phyloP scores from a whole-genome alignment of 1,140 invertebrate genomes.

The Macrotrachela quadricornifera region DNA sequence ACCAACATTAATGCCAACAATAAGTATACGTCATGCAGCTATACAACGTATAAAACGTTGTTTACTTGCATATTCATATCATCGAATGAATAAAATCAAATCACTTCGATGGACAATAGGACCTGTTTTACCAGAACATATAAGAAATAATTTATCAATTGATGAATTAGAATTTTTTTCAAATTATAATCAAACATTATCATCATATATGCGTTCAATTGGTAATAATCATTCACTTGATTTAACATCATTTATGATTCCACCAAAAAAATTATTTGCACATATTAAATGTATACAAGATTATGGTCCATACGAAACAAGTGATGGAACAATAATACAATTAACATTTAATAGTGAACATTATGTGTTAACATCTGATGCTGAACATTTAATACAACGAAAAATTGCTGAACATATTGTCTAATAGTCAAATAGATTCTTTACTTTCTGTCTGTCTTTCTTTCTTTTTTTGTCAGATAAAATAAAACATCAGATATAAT shows the following conservation, averaged over 20 bases:
- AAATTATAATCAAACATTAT: conserved; percentile 35
- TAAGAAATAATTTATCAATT: not conserved
- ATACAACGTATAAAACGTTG: conserved; percentile 70
- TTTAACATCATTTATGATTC: conserved; percentile 61
- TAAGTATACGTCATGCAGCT: conserved; percentile 58
- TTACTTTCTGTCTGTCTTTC: no score
- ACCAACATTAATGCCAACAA: conserved; percentile 32
- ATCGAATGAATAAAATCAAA: conserved; percentile 52
- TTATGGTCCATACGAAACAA: conserved; percentile 76
- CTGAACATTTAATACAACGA: conserved; percentile 71
- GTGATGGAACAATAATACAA: conserved; percentile 64
- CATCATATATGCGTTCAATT: conserved; percentile 59
- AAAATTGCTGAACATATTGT: conserved; percentile 58
- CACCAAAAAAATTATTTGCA: conserved; percentile 54
- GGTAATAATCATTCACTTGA: conserved; percentile 43
- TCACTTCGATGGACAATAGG: conserved; percentile 78
- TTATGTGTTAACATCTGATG: conserved; percentile 60
- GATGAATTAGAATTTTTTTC: no score
- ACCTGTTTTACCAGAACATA: conserved; percentile 40
- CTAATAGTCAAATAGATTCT: not conserved
- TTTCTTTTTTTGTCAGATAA: no score
- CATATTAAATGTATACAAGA: conserved; percentile 63
- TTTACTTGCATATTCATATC: conserved; percentile 61
- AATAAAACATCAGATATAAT: no score
- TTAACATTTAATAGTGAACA: conserved; percentile 79